Evolutionary conservation across 2,113 vertebrate species (phyloP), one percentile per base, ranked within the genome.

Genomic region (Polypterus bichir): DNA sequence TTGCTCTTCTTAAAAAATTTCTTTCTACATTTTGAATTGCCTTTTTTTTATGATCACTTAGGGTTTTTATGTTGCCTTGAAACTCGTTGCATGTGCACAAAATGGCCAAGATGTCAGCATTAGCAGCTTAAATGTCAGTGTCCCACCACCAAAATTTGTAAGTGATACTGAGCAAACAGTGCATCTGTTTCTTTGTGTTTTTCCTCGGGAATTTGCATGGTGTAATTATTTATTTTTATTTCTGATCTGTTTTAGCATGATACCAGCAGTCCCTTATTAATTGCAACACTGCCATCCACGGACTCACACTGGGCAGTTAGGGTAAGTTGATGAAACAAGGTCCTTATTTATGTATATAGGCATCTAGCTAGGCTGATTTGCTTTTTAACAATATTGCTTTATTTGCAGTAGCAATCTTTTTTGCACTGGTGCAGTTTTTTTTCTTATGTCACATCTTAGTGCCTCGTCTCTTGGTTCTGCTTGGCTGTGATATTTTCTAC

Each of bases 111-210:
- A 99, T 3, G 89, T 98, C 9, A 84, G 75, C 67, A 67, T 95
- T 65, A 82, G 84, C 78, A 93, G 80, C 62, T 80, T 97, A 66
- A 88, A 65, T 67, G 69, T 96, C 69, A 86, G 80, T 6, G 70
- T 92, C 64, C 91, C 96, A 2, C 89, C 89, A 3, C 93, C 96
- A 2, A 97, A 95, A 70, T 98, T 99, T 72, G 96, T 99, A 79
- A 97, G 96, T 92, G 54, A 47, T 62, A 48, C 6, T 44, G 45
- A 47, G 27, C 27, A 4, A 57, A 11, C 56, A 44, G 7, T 57
- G 10, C 27, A 27, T 27, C 2, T 27, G 2, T 27, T 27, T 27
- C 27, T 27, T 27, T 27, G 27, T 27, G 27, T 27, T 27, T 27
- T 27, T 27, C 27, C 27, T 27, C 27, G 27, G 27, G 27, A 27